Conservation (phyloP, 2,113 vertebrate species). For the Fulmarus glacialis region DNA sequence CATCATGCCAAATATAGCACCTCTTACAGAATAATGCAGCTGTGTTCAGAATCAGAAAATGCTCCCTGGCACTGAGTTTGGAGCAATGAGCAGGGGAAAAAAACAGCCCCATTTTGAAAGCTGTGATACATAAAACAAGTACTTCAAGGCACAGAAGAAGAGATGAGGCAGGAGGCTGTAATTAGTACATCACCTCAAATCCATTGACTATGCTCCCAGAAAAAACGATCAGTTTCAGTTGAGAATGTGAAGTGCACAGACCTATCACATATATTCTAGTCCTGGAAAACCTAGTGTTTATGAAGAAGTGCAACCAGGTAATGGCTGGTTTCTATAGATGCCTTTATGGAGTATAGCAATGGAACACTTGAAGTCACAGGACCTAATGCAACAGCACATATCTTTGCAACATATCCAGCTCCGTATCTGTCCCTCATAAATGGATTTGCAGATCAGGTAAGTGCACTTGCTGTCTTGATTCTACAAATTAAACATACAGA, state of each 20-base stretch:
- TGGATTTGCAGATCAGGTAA: conserved; percentile 93
- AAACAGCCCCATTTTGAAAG: neutral
- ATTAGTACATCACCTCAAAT: neutral
- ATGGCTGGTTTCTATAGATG: conserved; percentile 78
- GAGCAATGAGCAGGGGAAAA: neutral
- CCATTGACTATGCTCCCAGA: neutral
- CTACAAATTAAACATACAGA: neutral
- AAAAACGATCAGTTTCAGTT: neutral
- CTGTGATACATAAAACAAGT: neutral
- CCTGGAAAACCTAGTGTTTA: neutral
- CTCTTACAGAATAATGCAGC: neutral
- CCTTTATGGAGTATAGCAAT: conserved; percentile 81
- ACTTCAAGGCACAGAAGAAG: neutral
- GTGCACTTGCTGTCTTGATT: neutral
- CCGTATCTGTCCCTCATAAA: conserved; percentile 84
- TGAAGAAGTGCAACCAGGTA: neutral
- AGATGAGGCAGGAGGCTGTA: neutral
- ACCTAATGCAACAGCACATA: conserved; percentile 89
- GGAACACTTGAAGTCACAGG: conserved; percentile 83
- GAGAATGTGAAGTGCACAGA: neutral
- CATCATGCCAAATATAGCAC: neutral
- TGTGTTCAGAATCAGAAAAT: neutral
- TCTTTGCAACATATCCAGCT: conserved; percentile 93
- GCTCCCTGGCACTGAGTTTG: neutral
- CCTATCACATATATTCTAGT: neutral